Conservation (phyloP, 2,113 vertebrate genomes). For the Ploceus nigricollis region DNA sequence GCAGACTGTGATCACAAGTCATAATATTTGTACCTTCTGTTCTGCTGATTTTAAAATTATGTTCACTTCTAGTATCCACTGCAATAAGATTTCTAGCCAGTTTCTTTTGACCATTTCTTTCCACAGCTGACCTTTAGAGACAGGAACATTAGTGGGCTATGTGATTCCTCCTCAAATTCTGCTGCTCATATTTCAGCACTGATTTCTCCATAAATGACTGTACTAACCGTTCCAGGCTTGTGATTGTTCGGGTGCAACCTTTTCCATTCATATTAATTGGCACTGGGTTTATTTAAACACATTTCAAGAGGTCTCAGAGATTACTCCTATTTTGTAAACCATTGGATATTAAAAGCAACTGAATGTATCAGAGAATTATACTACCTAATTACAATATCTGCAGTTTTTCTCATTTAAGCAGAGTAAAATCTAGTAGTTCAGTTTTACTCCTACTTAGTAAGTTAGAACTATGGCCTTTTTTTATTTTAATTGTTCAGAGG, state of each 20-base stretch:
- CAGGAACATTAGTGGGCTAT: not conserved
- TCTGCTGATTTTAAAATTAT: not conserved
- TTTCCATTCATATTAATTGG: conserved; percentile 20
- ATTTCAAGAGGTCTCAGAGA: not conserved
- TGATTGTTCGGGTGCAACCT: not conserved
- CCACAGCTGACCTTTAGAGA: not conserved
- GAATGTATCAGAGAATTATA: not conserved
- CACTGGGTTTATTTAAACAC: not conserved
- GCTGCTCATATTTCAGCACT: not conserved
- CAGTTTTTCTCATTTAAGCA: conserved; percentile 3
- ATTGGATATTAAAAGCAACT: not conserved
- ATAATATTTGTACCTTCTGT: not conserved
- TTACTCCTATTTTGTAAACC: conserved; percentile 24
- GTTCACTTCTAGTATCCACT: not conserved
- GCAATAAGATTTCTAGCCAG: not conserved
- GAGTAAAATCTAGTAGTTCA: conserved; percentile 8
- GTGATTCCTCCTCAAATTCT: conserved; percentile 8
- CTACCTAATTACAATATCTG: not conserved
- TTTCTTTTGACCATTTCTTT: not conserved
- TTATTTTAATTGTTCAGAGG: conserved; percentile 31
- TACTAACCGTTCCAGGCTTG: not conserved
- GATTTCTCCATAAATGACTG: not conserved
- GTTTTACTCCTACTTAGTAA: conserved; percentile 5
- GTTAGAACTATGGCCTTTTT: not conserved
- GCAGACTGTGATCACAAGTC: not conserved